phyloP scores from a whole-genome alignment of 2,888 invertebrate species.

The Balanococcus diminutus region DNA sequence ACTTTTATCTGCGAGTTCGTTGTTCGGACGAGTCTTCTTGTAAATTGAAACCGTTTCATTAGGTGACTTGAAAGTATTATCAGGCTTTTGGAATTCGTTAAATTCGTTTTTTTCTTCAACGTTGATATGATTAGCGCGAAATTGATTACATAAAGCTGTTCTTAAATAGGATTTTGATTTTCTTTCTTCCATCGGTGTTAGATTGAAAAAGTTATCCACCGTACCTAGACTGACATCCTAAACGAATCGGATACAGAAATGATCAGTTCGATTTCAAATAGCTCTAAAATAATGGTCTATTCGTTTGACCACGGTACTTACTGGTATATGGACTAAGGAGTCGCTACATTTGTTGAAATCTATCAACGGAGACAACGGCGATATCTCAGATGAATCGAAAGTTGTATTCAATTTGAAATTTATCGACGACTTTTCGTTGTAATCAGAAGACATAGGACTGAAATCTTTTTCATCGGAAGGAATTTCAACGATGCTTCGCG shows the following conservation, averaged over 20 bases:
- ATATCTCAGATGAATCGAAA: not conserved
- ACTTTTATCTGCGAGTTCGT: not conserved
- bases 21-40: not conserved
- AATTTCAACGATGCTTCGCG: not conserved
- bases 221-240: not conserved
- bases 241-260: not conserved
- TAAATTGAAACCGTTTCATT: not conserved
- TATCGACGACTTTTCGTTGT: not conserved
- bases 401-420: not conserved
- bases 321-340: not conserved
- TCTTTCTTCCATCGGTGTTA: not conserved
- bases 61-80: not conserved
- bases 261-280: not conserved
- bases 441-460: not conserved
- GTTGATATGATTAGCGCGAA: not conserved
- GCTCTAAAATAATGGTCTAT: not conserved
- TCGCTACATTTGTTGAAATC: not conserved
- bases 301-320: not conserved
- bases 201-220: not conserved
- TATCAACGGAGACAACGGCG: not conserved
- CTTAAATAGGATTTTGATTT: not conserved
- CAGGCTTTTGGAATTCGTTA: not conserved
- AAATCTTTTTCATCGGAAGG: not conserved
- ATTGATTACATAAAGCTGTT: constrained; percentile 20
- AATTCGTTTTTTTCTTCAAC: not conserved